Base-by-base conservation (phyloP, 1,140 invertebrate genomes). In the Drosophila obscura region DNA sequence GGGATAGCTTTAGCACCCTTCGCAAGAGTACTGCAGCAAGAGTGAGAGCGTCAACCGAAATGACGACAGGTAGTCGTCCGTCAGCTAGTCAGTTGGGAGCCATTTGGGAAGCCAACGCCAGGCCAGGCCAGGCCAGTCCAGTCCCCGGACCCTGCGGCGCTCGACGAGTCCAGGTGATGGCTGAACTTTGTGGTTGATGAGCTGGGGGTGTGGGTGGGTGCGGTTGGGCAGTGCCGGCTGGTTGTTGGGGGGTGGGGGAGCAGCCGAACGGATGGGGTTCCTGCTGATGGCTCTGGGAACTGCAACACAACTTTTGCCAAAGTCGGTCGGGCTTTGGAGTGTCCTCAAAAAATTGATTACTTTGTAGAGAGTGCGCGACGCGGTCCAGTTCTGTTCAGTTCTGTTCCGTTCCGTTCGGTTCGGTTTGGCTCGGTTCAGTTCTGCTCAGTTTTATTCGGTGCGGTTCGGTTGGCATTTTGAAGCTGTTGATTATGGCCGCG, bases 401-500 rank as follows among this genome's bases (percentile, higher is more conserved):
- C 31, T 7, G 31, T 31, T 8, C 7, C 1, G 2, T 31, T 31
- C 65, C 48, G 57, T 63, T 63, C 68, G 57, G 68, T 61, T 68
- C 57, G 64, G 66, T 68, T 57, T 64, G 56, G 9, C 11, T 28
- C 62, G 60, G 64, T 59, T 63, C 68, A 66, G 68, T 66, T 68
- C 68, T 64, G 66, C 69, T 58, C 66, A 68, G 26, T 16, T 31
- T 3, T 39, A 16, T 13, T 28, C 22, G n/a, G 63, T 68, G 49
- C 50, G 66, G 66, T 68, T 62, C 53, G 66, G 73, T 77, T 74
- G 77, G 77, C 65, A 74, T 85, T 83, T 87, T 73, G 48, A 74
- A 88, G 83, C 83, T 88, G 83, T 88, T 88, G 83, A 88, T 88
- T 88, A 88, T 88, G 84, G 73, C 83, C 84, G 77, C 43, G 55